Percentiles rank a stretch among this genome's conserved stretches.
Conservation (phyloP, 2,113 vertebrate species). For the Callionymus lyra region DNA sequence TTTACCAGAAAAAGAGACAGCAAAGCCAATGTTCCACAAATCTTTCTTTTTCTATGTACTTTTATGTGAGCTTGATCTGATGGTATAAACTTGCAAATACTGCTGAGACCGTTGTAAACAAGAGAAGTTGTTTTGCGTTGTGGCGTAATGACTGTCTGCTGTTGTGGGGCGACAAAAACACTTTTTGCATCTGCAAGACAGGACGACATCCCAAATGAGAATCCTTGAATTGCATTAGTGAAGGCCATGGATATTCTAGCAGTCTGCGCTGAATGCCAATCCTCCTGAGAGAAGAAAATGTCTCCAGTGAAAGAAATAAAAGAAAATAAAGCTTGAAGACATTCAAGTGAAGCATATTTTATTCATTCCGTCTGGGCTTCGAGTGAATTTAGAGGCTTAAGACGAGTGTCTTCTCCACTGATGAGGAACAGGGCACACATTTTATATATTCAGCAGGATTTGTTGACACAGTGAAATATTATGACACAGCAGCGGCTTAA, state of each 20-base stretch:
- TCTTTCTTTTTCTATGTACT: no score
- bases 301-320: slow-evolving; percentile 9
- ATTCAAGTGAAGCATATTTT: slow-evolving; percentile 33
- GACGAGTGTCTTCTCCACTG: slow-evolving; percentile 32
- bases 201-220: slow-evolving; percentile 25
- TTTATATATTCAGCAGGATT: slow-evolving; percentile 35
- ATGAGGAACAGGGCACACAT: slow-evolving; percentile 20
- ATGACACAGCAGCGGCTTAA: slow-evolving; percentile 38
- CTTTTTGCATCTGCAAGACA: slow-evolving; percentile 30
- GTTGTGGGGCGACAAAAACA: slow-evolving; percentile 13
- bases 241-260: slow-evolving; percentile 41
- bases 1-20: no score
- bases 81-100: no score
- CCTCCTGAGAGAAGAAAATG: slow-evolving; percentile 13
- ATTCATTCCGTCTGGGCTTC: slow-evolving; percentile 28
- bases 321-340: slow-evolving; percentile 23
- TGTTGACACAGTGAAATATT: slow-evolving; percentile 42
- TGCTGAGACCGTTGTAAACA: background rate
- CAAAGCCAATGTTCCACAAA: no score
- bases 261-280: slow-evolving; percentile 30
- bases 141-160: slow-evolving; percentile 12
- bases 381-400: slow-evolving; percentile 23
- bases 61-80: no score
- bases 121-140: slow-evolving; percentile 23
- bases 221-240: slow-evolving; percentile 39